Base-by-base conservation (phyloP, 2,113 vertebrate species). In the Catharus fuscescens region DNA sequence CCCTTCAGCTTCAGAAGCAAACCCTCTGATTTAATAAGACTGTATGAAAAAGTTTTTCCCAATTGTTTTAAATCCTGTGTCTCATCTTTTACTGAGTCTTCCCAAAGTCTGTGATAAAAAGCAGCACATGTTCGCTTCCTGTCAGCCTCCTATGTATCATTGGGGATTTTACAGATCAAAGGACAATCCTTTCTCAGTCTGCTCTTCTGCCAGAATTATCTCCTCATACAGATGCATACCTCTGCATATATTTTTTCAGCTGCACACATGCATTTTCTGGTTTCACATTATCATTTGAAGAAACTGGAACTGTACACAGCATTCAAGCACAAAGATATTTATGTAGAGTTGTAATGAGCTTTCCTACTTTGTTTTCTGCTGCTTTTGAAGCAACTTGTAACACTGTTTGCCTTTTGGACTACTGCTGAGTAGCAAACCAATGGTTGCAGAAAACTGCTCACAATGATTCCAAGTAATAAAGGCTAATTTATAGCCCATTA, bases 361-460 rank as follows among this genome's bases (percentile, higher is more conserved):
- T 36, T 85, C 66, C 61, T 65, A n/a, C 66, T 93, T 94, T 88
- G 71, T 82, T 82, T 69, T 90, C 3, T 4, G 38, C 32, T 83
- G 45, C 66, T 88, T 86, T 77, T 92, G 79, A 80, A 86, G 54
- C 50, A 69, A 61, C 86, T 94, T 88, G 71, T 66, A 65, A 36
- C 21, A 34, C 12, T 85, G 38, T 86, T 91, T 93, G 85, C 50
- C 65, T 80, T 87, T 86, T 61, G 21, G 28, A 76, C 73, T 72
- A 18, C 61, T 52, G 31, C 57, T 79, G 61, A 85, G 53, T 67
- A 79, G 47, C 54, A 81, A 85, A 84, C 70, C 53, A 40, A 14
- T 86, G 66, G 88, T 90, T 92, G 62, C 42, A 76, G 62, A 69
- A 90, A 92, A 53, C 85, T 80, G 24, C 23, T 79, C 32, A 45